Evolutionary conservation across 2,888 invertebrate genomes (phyloP).

Genomic region (Acronicta leporina): DNA sequence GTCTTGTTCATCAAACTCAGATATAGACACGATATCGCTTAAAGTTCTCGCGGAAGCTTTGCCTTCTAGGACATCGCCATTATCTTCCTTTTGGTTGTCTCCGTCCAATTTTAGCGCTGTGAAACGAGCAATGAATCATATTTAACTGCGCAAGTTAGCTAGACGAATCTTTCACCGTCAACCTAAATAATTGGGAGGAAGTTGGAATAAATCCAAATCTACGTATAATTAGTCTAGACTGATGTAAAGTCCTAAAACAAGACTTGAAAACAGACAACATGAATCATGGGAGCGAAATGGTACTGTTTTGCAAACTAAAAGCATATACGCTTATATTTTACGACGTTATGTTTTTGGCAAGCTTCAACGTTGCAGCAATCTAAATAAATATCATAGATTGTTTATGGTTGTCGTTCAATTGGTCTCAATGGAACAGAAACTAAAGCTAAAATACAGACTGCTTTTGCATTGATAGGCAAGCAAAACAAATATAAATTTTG

Average conservation of each 20-base stretch:
- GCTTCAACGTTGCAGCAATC: constrained; percentile 7
- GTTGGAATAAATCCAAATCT: constrained; percentile 71
- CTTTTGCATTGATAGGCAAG: neutral
- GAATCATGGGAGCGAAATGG: constrained; percentile 42
- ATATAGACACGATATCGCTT: constrained; percentile 92
- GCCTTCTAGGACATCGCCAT: constrained; percentile 81
- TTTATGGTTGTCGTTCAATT: constrained; percentile 17
- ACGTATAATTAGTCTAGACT: constrained; percentile 60
- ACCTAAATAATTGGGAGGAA: constrained; percentile 64
- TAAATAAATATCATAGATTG: constrained; percentile 18
- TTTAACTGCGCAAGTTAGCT: constrained; percentile 45
- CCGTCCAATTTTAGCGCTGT: constrained; percentile 90
- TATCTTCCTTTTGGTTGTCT: constrained; percentile 84
- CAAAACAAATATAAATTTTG: constrained; percentile 10
- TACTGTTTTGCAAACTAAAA: constrained; percentile 23
- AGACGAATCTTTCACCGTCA: constrained; percentile 51
- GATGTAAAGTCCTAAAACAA: constrained; percentile 52
- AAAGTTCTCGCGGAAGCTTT: constrained; percentile 92
- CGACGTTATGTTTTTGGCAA: constrained; percentile 32
- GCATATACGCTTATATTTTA: constrained; percentile 20
- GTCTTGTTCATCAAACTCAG: constrained; percentile 92
- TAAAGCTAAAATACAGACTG: neutral
- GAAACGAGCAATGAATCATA: constrained; percentile 64
- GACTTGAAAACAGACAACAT: constrained; percentile 35
- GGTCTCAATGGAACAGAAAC: constrained; percentile 5